Evolutionary conservation across 2,113 vertebrate genomes (phyloP), one percentile per base, ranked within the genome.

Genomic region (Agelaius phoeniceus): DNA sequence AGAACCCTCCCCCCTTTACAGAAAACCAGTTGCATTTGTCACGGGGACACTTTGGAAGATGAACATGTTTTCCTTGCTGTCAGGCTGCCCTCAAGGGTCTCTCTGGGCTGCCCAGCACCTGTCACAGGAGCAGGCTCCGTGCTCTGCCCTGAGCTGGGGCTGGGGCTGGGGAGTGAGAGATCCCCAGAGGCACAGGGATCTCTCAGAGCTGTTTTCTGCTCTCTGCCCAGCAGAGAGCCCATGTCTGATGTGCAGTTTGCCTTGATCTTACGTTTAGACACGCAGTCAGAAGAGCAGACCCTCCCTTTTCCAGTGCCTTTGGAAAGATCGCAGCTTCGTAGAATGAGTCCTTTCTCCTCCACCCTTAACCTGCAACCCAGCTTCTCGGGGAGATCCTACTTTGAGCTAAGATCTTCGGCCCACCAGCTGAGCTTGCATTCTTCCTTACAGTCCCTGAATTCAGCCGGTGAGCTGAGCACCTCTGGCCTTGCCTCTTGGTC

Each of bases 311-410:
- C 98, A 97, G 98, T 98, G 97, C 98, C 98, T 98, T 98, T 98
- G 98, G 98, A 98, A 98, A 98, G 98, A 97, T 97, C 97, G 95
- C 98, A 98, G 97, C 98, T 98, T 58, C 98, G 98, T 97, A 98
- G 98, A 82, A 98, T 97, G 97, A 98, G 97, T 93, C 98, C 98
- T 94, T 98, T 98, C 98, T 98, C 98, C 97, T 98, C 98, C 94
- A 98, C 98, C 97, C 98, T 98, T 98, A 98, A 98, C 57, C 98
- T 98, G 4, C 98, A 98, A 86, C 98, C 98, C 98, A 98, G 97
- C 98, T 98, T 98, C 35, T 95, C 97, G 49, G 97, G 98, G 97
- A 98, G 98, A 94, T 98, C 98, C 98, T 98, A 98, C 98, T 98
- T 98, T 98, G 98, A 98, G 97, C 97, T 98, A 85, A 97, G 98